phyloP scores from a whole-genome alignment of 2,888 invertebrate species.

The Eulithis prunata region DNA sequence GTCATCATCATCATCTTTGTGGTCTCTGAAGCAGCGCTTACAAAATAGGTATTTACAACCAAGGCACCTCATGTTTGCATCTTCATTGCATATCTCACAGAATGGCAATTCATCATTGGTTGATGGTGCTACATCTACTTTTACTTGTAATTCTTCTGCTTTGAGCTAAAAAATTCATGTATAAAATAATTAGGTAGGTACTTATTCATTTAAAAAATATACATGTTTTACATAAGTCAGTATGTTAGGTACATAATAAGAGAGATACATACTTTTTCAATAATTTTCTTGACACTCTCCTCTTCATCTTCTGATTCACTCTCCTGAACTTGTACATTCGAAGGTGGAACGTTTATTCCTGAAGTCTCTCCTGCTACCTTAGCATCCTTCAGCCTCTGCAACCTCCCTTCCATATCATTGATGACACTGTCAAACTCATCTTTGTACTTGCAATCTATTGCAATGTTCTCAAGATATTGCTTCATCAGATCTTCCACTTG shows the following conservation, averaged over 20 bases:
- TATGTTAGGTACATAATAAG: no score
- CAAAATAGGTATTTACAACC: slow-evolving; percentile 95
- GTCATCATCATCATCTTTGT: slow-evolving; percentile 87
- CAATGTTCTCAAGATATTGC: slow-evolving; percentile 82
- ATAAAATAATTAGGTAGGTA: background rate
- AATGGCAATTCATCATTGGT: slow-evolving; percentile 87
- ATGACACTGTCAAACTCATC: slow-evolving; percentile 70
- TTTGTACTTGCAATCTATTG: slow-evolving; percentile 73
- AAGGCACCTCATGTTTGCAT: slow-evolving; percentile 88
- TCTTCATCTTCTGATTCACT: slow-evolving; percentile 69
- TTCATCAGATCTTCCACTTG: slow-evolving; percentile 88
- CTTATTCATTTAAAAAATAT: background rate
- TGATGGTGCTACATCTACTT: slow-evolving; percentile 52
- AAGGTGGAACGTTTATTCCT: slow-evolving; percentile 25
- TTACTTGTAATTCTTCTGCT: slow-evolving; percentile 61
- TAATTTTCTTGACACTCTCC: slow-evolving; percentile 61
- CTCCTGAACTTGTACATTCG: slow-evolving; percentile 25
- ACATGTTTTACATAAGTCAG: no score
- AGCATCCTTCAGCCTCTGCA: slow-evolving; percentile 62
- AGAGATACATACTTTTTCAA: slow-evolving; percentile 63
- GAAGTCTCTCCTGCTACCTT: slow-evolving; percentile 28
- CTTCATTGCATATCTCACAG: slow-evolving; percentile 94
- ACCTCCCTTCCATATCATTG: slow-evolving; percentile 63
- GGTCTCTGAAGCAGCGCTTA: slow-evolving; percentile 88
- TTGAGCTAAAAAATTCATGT: slow-evolving; percentile 55